These are phyloP conservation scores for Pristionchus exspectatus DNA, from an alignment of 2,888 invertebrate genomes.

Conservation along the genomic window DNA sequence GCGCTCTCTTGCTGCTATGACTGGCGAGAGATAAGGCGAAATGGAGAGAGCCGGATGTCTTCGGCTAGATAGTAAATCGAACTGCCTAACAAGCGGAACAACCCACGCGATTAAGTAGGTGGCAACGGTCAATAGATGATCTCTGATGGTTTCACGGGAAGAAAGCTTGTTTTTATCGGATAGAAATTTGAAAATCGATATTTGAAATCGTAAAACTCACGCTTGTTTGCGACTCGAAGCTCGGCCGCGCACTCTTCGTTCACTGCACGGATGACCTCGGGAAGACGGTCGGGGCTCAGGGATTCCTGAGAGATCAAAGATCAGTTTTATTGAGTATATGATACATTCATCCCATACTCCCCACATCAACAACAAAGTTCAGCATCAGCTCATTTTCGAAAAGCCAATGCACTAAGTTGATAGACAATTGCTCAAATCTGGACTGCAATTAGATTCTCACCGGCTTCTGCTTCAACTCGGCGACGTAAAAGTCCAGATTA, in stretches of 20 bases:
- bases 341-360: too few relatives aligned
- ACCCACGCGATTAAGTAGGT: not conserved
- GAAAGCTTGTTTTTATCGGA: not conserved
- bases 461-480: slow-evolving; percentile 7
- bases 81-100: not conserved
- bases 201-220: slow-evolving; percentile 21
- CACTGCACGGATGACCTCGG: not conserved
- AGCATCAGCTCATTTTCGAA: not conserved
- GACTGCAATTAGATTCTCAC: not conserved
- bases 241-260: slow-evolving; percentile 47
- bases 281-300: not conserved
- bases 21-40: too few relatives aligned
- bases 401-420: not conserved
- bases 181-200: not conserved
- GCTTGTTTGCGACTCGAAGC: slow-evolving; percentile 18
- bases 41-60: too few relatives aligned
- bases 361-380: not conserved
- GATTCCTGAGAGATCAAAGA: slow-evolving; percentile 29
- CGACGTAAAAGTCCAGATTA: slow-evolving; percentile 23
- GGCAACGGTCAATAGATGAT: not conserved
- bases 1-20: too few relatives aligned
- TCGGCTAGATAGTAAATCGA: not conserved
- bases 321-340: not conserved
- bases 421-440: too few relatives aligned
- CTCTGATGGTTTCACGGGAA: not conserved